phyloP scores from a whole-genome alignment of 2,113 vertebrate genomes.

The Hippocampus zosterae region DNA sequence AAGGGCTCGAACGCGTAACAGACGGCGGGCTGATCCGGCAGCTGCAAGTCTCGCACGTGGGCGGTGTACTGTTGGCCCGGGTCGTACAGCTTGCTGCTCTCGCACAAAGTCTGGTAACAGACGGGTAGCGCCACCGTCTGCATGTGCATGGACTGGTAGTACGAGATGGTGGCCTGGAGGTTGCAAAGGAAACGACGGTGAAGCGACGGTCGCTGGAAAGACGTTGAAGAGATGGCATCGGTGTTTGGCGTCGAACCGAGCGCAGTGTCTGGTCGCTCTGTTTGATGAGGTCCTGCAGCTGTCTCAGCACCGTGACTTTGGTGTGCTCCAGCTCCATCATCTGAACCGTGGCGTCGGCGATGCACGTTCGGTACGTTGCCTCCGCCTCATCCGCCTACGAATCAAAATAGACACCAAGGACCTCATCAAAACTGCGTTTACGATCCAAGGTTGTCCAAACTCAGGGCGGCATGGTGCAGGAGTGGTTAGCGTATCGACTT shows the following conservation, averaged over 20 bases:
- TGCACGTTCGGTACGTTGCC: conserved; percentile 88
- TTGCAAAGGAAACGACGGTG: not conserved
- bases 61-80: conserved; percentile 90
- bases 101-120: conserved; percentile 91
- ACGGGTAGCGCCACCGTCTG: conserved; percentile 88
- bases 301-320: conserved; percentile 87
- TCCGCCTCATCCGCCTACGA: conserved; percentile 89
- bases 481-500: no score
- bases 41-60: conserved; percentile 82
- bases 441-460: not conserved
- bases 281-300: conserved; percentile 90
- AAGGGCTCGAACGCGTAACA: conserved; percentile 86
- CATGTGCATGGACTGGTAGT: conserved; percentile 95
- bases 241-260: conserved; percentile 71
- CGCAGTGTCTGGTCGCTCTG: conserved; percentile 92
- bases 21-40: conserved; percentile 74
- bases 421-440: not conserved
- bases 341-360: conserved; percentile 86
- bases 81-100: conserved; percentile 96
- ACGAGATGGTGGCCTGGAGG: conserved; percentile 89
- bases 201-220: not conserved
- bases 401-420: no score
- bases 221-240: not conserved
- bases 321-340: conserved; percentile 92
- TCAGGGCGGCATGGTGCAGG: no score